Percentiles rank a stretch among this genome's conserved stretches.
Evolutionary conservation across 2,113 vertebrate species (phyloP).

Genomic region (Seriola rivoliana): DNA sequence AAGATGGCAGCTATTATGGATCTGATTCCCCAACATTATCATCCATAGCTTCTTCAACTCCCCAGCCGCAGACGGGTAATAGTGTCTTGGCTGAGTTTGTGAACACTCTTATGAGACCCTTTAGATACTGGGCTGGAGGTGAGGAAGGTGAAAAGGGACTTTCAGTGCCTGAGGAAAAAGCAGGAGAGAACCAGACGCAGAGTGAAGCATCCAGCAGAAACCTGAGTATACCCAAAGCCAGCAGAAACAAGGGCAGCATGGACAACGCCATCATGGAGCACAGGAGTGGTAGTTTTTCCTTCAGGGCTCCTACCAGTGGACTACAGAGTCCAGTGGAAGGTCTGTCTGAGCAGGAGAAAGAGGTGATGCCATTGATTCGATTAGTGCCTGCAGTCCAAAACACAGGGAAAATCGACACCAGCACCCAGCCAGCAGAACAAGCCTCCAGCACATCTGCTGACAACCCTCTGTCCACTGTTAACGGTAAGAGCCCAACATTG

Average conservation of each 20-base stretch:
- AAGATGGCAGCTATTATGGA: slow-evolving; percentile 35
- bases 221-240: slow-evolving; percentile 55
- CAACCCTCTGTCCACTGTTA: slow-evolving; percentile 26
- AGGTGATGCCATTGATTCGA: slow-evolving; percentile 69
- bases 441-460: slow-evolving; percentile 30
- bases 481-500: slow-evolving; percentile 56
- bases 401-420: slow-evolving; percentile 27
- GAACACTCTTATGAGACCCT: slow-evolving; percentile 82
- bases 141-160: slow-evolving; percentile 33
- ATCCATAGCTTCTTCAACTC: slow-evolving; percentile 58
- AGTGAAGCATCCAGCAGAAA: slow-evolving; percentile 51
- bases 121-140: slow-evolving; percentile 73
- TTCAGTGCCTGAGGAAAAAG: slow-evolving; percentile 38
- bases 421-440: slow-evolving; percentile 35
- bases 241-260: slow-evolving; percentile 65
- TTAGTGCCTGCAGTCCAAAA: slow-evolving; percentile 59
- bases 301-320: slow-evolving; percentile 44
- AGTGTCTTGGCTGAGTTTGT: slow-evolving; percentile 81
- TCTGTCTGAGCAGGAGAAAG: slow-evolving; percentile 81
- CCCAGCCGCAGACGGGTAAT: slow-evolving; percentile 72
- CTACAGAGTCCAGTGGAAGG: slow-evolving; percentile 66
- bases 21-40: slow-evolving; percentile 49
- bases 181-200: slow-evolving; percentile 52
- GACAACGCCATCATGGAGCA: slow-evolving; percentile 80
- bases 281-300: slow-evolving; percentile 42